Base-by-base conservation (phyloP, 2,888 invertebrate genomes). In the Crossocerus cetratus region DNA sequence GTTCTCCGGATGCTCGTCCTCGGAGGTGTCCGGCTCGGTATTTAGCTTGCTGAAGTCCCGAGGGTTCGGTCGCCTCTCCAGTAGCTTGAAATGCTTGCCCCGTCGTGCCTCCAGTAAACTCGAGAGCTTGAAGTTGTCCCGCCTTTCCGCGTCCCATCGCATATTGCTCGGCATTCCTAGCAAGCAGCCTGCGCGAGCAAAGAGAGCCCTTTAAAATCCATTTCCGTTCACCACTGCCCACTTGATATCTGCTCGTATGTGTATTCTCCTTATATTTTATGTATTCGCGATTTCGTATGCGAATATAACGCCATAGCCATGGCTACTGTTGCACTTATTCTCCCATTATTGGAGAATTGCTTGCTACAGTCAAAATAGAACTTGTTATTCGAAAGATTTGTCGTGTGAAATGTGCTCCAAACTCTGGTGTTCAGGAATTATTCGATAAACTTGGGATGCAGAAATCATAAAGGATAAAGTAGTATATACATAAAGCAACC, bases 101-200 rank as follows among this genome's bases (percentile, higher is more conserved):
- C 89, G 86, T 63, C 93, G 91, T 45, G 93, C 89, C 77, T 94
- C 93, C 69, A 94, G 89, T 76, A 95, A 89, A 20, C 93, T 93
- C 0, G 94, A 93, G 43, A 94, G 89, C 86, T 94, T 94, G 89
- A 94, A 94, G 86, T 87, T 89, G 72, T 90, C 88, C 32, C 86
- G 87, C 60, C 84, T 86, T 56, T 90, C 88, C 4, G 82, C 81
- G 85, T 89, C 88, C 78, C 86, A 86, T 44, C 81, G 78, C 82
- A 86, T 86, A 82, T 83, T 83, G 58, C 80, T 86, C n/a, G 85
- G 84, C 69, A 85, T 81, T 66, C 87, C 86, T 73, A 89, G 81
- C 74, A 87, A 86, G 81, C 87, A 89, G 60, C 88, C 89, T 90
- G 85, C 68, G 73, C 23, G 55, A 62, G 65, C 68, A 77, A 76